Conservation (phyloP, 1,140 invertebrate species). For the Euschistus heros region DNA sequence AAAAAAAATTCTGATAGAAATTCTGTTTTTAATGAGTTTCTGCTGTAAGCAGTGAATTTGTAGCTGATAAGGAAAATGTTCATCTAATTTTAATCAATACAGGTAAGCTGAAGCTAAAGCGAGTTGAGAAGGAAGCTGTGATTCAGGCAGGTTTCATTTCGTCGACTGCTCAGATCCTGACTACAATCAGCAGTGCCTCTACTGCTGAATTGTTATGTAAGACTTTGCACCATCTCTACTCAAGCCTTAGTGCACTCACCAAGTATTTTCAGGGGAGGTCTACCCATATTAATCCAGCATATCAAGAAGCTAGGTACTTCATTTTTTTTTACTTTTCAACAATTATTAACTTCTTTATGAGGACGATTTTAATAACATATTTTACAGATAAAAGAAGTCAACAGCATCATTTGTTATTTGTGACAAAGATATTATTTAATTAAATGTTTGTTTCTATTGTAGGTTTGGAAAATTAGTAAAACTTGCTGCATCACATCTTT, state of each 20-base stretch:
- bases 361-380: not conserved
- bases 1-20: too few relatives aligned
- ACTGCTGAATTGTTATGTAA: conserved; percentile 27
- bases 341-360: not conserved
- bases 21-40: too few relatives aligned
- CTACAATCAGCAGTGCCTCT: conserved; percentile 16
- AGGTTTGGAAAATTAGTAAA: conserved; percentile 31
- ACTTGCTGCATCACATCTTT: conserved; percentile 28
- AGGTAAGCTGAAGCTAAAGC: conserved; percentile 15
- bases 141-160: conserved; percentile 24
- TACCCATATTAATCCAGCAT: conserved; percentile 22
- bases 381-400: not conserved
- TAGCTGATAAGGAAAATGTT: too few relatives aligned
- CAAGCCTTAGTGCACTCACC: conserved; percentile 25
- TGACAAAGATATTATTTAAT: not conserved
- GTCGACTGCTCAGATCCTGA: conserved; percentile 24
- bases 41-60: too few relatives aligned
- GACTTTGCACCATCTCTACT: conserved; percentile 25
- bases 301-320: conserved; percentile 27
- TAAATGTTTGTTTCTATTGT: conserved; percentile 1
- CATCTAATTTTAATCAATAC: not conserved
- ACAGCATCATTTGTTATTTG: not conserved
- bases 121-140: conserved; percentile 27
- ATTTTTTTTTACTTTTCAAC: not conserved
- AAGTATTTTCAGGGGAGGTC: conserved; percentile 28